phyloP scores from a whole-genome alignment of 2,797 vertebrate genomes.

The Gymnopithys bicolor region DNA sequence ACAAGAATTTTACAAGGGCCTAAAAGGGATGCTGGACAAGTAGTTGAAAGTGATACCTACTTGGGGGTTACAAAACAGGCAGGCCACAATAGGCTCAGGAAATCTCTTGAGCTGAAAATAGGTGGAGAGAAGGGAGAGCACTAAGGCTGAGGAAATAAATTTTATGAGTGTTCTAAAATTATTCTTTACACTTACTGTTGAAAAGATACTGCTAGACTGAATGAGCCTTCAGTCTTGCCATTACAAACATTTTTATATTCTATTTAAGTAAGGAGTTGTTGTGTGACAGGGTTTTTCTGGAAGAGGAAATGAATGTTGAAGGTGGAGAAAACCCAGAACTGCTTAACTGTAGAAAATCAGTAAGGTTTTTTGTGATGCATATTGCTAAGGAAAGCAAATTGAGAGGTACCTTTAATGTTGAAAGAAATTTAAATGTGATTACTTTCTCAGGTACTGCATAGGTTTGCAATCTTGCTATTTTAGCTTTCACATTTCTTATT shows the following conservation, averaged over 20 bases:
- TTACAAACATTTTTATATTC: not conserved
- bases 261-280: not conserved
- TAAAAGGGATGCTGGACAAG: not conserved
- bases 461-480: not conserved
- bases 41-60: conserved; percentile 41
- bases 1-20: conserved; percentile 11
- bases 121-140: not conserved
- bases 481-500: not conserved
- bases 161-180: conserved; percentile 24
- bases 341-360: not conserved
- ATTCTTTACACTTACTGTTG: not conserved
- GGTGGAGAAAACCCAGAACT: not conserved
- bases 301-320: not conserved
- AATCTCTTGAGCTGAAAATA: conserved; percentile 53
- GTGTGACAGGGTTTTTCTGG: not conserved
- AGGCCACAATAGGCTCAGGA: not conserved
- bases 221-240: not conserved
- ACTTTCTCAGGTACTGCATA: not conserved
- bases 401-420: not conserved
- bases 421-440: not conserved
- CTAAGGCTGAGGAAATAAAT: not conserved
- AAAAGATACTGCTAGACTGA: not conserved
- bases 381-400: not conserved
- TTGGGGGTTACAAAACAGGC: not conserved
- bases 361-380: not conserved